phyloP scores from a whole-genome alignment of 1,140 invertebrate species.

The Venturia canescens region DNA sequence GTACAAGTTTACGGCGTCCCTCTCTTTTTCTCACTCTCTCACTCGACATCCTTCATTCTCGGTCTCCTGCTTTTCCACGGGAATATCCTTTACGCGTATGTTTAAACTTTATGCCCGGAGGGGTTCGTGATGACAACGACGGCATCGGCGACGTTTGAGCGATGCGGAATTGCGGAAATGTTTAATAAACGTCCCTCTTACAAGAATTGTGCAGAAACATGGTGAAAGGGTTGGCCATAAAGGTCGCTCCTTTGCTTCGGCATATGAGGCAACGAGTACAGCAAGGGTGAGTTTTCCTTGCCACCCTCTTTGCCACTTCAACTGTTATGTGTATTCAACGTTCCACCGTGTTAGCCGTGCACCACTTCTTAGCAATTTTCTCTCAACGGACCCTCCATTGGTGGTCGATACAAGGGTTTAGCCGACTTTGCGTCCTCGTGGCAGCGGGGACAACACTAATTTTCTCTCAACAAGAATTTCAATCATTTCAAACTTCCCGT shows the following conservation, averaged over 20 bases:
- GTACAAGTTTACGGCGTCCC: background rate
- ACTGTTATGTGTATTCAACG: too few relatives aligned
- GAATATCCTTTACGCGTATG: conserved; percentile 1
- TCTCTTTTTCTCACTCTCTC: background rate
- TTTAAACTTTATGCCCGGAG: conserved; percentile 21
- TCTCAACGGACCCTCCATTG: background rate
- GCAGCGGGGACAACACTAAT: background rate
- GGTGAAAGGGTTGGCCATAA: background rate
- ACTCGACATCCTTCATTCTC: background rate
- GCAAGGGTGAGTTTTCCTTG: background rate
- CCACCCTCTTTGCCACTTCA: background rate
- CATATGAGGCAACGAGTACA: background rate
- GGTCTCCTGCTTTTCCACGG: conserved; percentile 3
- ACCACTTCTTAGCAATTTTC: conserved; percentile 13
- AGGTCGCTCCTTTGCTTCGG: conserved; percentile 12
- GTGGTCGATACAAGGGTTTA: background rate
- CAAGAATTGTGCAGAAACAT: background rate
- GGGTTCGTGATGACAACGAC: background rate
- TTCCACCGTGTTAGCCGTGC: background rate
- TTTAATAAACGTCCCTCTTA: conserved; percentile 37
- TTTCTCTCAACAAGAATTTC: background rate
- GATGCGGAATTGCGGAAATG: conserved; percentile 32
- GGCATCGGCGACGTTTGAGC: conserved; percentile 30
- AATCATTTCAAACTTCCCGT: background rate
- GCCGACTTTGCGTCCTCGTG: background rate